Base-by-base conservation (phyloP, 2,797 vertebrate genomes). In the Lutjanus campechanus region DNA sequence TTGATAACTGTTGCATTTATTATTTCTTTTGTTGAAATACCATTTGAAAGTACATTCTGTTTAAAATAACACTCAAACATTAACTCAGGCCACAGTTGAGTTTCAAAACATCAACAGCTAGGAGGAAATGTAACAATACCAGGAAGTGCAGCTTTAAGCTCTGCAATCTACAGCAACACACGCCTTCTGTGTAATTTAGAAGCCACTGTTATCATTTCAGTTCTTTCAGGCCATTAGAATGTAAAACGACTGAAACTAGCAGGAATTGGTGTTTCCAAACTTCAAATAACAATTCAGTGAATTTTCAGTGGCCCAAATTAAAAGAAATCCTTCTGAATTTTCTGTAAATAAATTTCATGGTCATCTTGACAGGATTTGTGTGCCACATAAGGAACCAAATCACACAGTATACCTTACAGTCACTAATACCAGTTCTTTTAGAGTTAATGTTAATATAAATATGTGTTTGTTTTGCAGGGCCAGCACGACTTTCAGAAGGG, bases 401-500 rank as follows among this genome's bases (percentile, higher is more conserved):
- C 29, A 36, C 29, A 36, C 3, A 36, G 4, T 36, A 4, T 36
- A 36, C 29, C 44, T 46, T 15, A 46, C 4, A 46, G 15, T 46
- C 29, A 3, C 2, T 36, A 36, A 36, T 36, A 36, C 29, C 29
- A 36, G 29, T 2, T 29, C 29, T 2, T 36, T 36, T 36, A 47
- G 11, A 46, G 12, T 59, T 8, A 20, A 66, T 76, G 44, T 74
- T 60, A 61, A 59, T 75, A 8, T 68, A 1, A 44, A 60, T 67
- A 0, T 76, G 5, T 88, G 25, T 85, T 51, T 76, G 4, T 87
- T 83, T 0, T n/a, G 25, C 43, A 99, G 98, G 97, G 97, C 73
- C 98, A 99, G 74, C 95, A 98, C 83, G 98, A 99, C 91, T 95
- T 99, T 56, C 96, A 99, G 81, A 97, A 95, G 46, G 97, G 97